Conservation (phyloP, 2,113 vertebrate species). For the Pithys albifrons region DNA sequence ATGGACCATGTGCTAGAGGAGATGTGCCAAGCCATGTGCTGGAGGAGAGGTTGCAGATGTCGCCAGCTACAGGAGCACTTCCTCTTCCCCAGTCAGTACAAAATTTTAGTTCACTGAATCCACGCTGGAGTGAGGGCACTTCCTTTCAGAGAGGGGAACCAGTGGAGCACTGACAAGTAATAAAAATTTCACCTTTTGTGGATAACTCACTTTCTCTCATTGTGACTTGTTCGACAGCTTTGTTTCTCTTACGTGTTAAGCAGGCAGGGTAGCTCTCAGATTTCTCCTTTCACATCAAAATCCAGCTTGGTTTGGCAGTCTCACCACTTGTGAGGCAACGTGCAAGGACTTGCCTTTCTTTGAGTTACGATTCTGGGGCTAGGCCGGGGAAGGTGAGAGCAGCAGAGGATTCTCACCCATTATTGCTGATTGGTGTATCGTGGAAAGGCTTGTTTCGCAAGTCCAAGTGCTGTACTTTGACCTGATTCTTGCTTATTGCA, state of each 20-base stretch:
- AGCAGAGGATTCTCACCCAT: constrained; percentile 28
- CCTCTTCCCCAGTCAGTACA: background rate
- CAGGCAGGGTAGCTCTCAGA: background rate
- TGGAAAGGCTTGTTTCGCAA: constrained; percentile 50
- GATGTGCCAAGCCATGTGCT: constrained; percentile 11
- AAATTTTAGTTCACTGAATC: background rate
- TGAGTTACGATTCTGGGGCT: background rate
- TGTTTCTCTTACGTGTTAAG: background rate
- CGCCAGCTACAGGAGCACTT: constrained; percentile 8
- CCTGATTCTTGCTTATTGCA: constrained; percentile 25
- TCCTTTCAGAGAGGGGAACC: background rate
- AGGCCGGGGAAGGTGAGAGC: constrained; percentile 2
- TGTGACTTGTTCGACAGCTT: constrained; percentile 2
- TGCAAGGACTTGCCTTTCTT: constrained; percentile 55
- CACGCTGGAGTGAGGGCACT: background rate
- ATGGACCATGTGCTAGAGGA: background rate
- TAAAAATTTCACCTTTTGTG: background rate
- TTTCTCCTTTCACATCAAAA: constrained; percentile 57
- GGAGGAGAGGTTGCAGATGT: constrained; percentile 23
- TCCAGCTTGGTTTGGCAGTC: constrained; percentile 47
- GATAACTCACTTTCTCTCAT: background rate
- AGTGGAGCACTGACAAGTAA: background rate
- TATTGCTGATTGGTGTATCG: background rate
- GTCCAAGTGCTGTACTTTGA: constrained; percentile 42
- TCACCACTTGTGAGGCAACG: background rate